phyloP scores from a whole-genome alignment of 2,113 vertebrate species.

The Ailurus styani region DNA sequence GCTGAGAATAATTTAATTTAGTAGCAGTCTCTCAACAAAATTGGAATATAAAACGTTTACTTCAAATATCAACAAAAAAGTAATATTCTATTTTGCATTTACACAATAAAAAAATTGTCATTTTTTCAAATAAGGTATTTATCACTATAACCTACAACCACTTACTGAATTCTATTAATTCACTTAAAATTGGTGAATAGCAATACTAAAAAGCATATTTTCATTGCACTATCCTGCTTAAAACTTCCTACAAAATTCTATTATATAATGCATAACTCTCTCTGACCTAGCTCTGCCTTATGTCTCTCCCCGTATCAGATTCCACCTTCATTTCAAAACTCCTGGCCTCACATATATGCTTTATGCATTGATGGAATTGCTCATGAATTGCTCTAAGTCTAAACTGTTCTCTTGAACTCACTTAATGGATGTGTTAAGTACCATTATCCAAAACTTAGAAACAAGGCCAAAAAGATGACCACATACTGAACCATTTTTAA shows the following conservation, averaged over 20 bases:
- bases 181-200: slow-evolving; percentile 4
- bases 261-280: not conserved
- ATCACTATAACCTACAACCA: not conserved
- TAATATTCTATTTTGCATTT: not conserved
- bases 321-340: not conserved
- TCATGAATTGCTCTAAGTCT: not conserved
- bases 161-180: not conserved
- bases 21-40: not conserved
- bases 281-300: not conserved
- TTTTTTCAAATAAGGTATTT: not conserved
- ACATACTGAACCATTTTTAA: not conserved
- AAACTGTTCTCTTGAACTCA: not conserved
- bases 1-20: not conserved
- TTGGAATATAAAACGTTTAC: not conserved
- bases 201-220: not conserved
- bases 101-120: not conserved
- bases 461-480: not conserved
- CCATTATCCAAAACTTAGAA: not conserved
- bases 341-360: not conserved
- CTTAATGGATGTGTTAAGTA: not conserved
- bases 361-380: not conserved
- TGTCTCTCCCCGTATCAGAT: not conserved
- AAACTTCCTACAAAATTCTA: not conserved
- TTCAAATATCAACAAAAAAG: not conserved
- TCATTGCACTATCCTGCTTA: not conserved